These are phyloP conservation scores for Clinocottus analis DNA, from an alignment of 2,113 vertebrate species.

Conservation along the genomic window DNA sequence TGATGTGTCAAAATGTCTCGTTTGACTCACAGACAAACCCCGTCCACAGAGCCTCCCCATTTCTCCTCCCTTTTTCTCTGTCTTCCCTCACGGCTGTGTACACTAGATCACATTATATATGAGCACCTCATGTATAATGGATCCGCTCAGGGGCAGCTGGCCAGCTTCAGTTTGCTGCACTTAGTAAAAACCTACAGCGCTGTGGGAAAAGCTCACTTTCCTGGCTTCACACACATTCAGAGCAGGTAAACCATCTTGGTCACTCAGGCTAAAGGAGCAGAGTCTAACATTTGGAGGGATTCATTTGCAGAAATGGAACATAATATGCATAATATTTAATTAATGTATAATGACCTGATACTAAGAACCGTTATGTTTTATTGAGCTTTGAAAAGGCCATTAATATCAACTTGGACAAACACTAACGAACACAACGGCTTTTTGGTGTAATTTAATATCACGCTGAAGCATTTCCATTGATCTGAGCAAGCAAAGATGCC, in stretches of 20 bases:
- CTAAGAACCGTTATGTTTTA: background rate
- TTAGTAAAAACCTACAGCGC: slow-evolving; percentile 24
- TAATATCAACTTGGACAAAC: background rate
- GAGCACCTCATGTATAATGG: slow-evolving; percentile 56
- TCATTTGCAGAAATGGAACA: background rate
- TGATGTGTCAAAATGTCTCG: too few species aligned
- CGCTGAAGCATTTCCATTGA: too few species aligned
- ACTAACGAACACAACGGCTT: background rate
- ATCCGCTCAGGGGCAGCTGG: slow-evolving; percentile 39
- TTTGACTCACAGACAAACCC: slow-evolving; percentile 23
- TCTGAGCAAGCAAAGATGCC: too few species aligned
- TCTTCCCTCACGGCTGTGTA: slow-evolving; percentile 13
- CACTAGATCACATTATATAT: slow-evolving; percentile 40
- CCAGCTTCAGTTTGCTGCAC: slow-evolving; percentile 31
- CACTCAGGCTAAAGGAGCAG: background rate
- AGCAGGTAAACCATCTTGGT: background rate
- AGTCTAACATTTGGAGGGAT: background rate
- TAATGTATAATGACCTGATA: background rate
- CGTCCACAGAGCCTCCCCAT: too few species aligned
- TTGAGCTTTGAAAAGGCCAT: background rate
- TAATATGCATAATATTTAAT: background rate
- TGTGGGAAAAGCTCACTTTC: slow-evolving; percentile 8
- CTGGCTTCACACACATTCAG: background rate
- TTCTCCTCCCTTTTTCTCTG: background rate
- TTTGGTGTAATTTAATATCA: too few species aligned